These are phyloP conservation scores for Ptilodon capucinus DNA, from an alignment of 2,888 invertebrate genomes.

Conservation along the genomic window DNA sequence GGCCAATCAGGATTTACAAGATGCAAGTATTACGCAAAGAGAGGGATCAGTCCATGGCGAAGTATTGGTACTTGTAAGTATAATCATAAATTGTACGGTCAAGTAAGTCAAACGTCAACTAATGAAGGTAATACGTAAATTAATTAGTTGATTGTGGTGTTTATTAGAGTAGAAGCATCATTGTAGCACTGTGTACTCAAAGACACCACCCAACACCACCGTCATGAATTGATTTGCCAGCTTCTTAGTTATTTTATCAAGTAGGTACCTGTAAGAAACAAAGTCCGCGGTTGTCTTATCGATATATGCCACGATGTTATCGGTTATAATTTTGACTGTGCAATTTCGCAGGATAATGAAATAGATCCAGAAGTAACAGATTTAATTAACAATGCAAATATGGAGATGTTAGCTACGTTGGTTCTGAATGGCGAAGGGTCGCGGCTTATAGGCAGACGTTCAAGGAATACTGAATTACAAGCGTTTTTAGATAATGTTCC, in stretches of 20 bases:
- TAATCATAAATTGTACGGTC: constrained; percentile 48
- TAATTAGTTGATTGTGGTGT: constrained; percentile 74
- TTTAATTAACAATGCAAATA: constrained; percentile 88
- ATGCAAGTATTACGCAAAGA: constrained; percentile 72
- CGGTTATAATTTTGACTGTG: constrained; percentile 1
- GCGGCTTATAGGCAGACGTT: constrained; percentile 86
- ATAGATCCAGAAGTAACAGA: constrained; percentile 86
- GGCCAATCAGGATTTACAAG: constrained; percentile 74
- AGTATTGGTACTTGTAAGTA: constrained; percentile 75
- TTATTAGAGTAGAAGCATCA: constrained; percentile 71
- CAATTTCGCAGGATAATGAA: constrained; percentile 67
- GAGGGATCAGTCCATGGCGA: constrained; percentile 66
- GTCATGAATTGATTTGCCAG: constrained; percentile 76
- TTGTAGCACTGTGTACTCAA: constrained; percentile 73
- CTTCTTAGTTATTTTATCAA: constrained; percentile 62
- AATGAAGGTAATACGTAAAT: constrained; percentile 70
- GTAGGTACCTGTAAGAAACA: constrained; percentile 29
- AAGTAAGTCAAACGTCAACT: constrained; percentile 55
- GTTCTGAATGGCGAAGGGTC: constrained; percentile 95
- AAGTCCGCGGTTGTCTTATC: constrained; percentile 58
- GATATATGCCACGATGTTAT: background rate
- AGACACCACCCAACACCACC: constrained; percentile 71
- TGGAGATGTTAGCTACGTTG: constrained; percentile 94
- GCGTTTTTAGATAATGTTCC: constrained; percentile 94
- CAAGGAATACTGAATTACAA: constrained; percentile 90